Conservation (phyloP, 2,113 vertebrate species). For the Tychaedon coryphoeus region DNA sequence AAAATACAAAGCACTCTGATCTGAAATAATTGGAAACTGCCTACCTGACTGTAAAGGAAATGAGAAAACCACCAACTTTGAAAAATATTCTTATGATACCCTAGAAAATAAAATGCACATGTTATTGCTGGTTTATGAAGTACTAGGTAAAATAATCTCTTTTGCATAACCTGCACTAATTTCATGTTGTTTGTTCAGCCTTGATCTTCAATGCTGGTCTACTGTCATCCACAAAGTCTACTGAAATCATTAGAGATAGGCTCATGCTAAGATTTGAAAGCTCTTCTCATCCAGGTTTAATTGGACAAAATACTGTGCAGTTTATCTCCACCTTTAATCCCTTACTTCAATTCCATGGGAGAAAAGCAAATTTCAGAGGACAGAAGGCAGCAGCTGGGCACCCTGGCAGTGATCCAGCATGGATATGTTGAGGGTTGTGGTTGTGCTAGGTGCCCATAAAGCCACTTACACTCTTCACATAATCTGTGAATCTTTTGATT, state of each 20-base stretch:
- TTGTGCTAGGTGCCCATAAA: neutral
- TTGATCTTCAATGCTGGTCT: neutral
- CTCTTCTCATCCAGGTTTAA: neutral
- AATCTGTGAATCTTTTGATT: neutral
- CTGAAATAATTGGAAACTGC: constrained; percentile 16
- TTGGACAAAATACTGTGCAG: neutral
- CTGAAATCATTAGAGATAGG: neutral
- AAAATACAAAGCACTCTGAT: constrained; percentile 13
- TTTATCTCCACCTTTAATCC: neutral
- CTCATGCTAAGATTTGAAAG: neutral
- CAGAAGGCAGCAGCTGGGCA: neutral
- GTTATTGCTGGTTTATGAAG: neutral
- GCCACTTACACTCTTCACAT: neutral
- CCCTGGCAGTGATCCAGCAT: neutral
- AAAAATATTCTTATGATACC: neutral
- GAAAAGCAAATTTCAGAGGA: neutral
- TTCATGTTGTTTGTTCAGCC: neutral
- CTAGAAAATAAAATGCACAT: neutral
- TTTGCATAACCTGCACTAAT: neutral
- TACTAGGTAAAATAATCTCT: neutral
- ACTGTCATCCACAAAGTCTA: neutral
- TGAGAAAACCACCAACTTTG: neutral
- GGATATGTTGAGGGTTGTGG: accelerated
- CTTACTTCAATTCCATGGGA: neutral
- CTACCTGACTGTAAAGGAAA: neutral